Conservation (phyloP, 1,140 invertebrate genomes). For the Papilio aristodemus region DNA sequence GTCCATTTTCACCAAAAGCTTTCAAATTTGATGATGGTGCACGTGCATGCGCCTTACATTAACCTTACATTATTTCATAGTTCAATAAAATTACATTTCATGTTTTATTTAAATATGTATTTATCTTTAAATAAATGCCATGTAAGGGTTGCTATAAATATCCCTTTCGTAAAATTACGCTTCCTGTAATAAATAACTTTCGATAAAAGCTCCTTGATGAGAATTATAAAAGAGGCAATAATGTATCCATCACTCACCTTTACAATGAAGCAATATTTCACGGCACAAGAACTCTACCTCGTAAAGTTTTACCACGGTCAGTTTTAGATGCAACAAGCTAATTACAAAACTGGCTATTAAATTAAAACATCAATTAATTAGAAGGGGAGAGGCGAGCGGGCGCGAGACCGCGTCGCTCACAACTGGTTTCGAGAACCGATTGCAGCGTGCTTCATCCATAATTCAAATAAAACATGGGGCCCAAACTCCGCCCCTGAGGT, state of each 20-base stretch:
- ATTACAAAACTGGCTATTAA: conserved; percentile 72
- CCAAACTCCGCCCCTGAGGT: conserved; percentile 71
- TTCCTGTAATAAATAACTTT: neutral
- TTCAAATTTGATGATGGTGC: too few species aligned
- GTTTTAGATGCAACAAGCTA: conserved; percentile 55
- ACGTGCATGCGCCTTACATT: too few species aligned
- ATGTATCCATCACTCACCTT: conserved; percentile 46
- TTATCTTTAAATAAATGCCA: neutral
- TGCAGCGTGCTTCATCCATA: conserved; percentile 72
- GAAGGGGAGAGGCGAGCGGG: conserved; percentile 70
- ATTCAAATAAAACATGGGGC: conserved; percentile 78
- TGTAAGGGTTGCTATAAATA: neutral
- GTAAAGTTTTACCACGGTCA: conserved; percentile 54
- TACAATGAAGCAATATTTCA: conserved; percentile 34
- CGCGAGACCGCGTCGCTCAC: conserved; percentile 65
- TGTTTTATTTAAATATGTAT: neutral
- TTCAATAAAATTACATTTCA: neutral
- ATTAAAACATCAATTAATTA: conserved; percentile 79
- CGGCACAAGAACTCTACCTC: conserved; percentile 46
- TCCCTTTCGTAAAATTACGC: too few species aligned
- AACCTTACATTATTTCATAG: neutral
- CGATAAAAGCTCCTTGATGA: neutral
- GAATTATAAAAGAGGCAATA: conserved; percentile 25
- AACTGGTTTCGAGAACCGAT: conserved; percentile 71
- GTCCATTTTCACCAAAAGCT: too few species aligned